Conservation (phyloP, 2,888 invertebrate species). For the Microctonus hyperodae region DNA sequence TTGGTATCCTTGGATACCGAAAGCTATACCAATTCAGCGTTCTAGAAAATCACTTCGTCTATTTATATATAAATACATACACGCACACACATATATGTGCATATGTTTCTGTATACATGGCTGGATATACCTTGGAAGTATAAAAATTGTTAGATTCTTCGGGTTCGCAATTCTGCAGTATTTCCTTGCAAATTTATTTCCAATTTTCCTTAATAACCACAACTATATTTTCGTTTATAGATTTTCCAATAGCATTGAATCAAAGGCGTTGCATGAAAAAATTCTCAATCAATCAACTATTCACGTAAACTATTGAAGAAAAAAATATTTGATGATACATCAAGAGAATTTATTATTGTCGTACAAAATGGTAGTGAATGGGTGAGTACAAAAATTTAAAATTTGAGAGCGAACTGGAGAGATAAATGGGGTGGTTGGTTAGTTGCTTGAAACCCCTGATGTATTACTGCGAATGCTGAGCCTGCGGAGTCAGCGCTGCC, state of each 20-base stretch:
- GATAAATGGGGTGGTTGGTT: constrained; percentile 29
- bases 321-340: no score
- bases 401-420: neutral
- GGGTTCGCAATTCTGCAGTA: neutral
- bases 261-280: no score
- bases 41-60: neutral
- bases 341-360: no score
- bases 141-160: neutral
- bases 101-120: no score
- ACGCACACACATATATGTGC: neutral
- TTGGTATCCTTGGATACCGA: constrained; percentile 1
- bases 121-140: neutral
- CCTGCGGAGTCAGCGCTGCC: constrained; percentile 56
- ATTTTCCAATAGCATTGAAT: no score
- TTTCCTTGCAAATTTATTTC: neutral
- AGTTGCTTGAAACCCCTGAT: constrained; percentile 51
- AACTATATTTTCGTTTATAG: neutral
- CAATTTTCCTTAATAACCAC: neutral
- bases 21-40: neutral
- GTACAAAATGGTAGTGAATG: no score
- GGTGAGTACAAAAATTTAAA: neutral
- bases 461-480: constrained; percentile 53
- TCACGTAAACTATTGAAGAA: no score
- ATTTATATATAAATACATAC: neutral
- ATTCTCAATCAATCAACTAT: no score